Base-by-base conservation (phyloP, 2,797 vertebrate genomes). In the Margarornis squamiger region DNA sequence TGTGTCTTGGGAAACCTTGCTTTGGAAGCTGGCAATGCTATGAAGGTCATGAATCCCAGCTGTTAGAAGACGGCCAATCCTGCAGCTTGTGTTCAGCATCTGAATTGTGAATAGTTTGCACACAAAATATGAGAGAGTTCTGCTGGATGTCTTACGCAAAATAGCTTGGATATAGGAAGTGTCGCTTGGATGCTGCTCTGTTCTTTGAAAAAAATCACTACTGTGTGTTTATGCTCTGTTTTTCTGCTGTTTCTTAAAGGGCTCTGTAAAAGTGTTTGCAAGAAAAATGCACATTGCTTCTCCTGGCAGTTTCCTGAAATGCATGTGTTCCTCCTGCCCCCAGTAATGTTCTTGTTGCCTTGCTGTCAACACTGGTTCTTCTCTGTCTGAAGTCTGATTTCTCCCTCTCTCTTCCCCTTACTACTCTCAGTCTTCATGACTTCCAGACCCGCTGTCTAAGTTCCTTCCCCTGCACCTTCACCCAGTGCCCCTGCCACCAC, bases 291-390 rank as follows among this genome's bases (percentile, higher is more conserved):
- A 21, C 0, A 0, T 68, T 17, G 32, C 39, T 93, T 75, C 58
- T 54, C 10, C 75, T 75, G 23, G 22, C 23, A 24, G 54, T 75
- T 86, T 41, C 21, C 29, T 78, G 81, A 81, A 86, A 26, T 23
- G 16, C 22, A 18, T 0, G 0, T 1, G 39, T 58, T 77, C 29
- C 36, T 77, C 45, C 20, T 75, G 72, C 54, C 20, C 46, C 20
- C 0, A 1, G 32, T 51, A 86, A 72, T 1, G 1, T 72, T 26
- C 36, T 66, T 1, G 0, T 63, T 94, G 51, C 76, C 24, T 81
- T 1, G 0, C 23, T 45, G 14, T 63, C 54, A 52, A 1, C 12
- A 4, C 63, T 0, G 0, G 7, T 66, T 39, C 62, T 93, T 84
- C 79, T 27, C 7, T 6, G 0, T 90, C 72, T 84, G 59, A 72